A percentile compares a stretch with the other conserved stretches of the same genome.
Evolutionary conservation across 2,797 vertebrate genomes (phyloP).

Genomic region (Tangara arthus): DNA sequence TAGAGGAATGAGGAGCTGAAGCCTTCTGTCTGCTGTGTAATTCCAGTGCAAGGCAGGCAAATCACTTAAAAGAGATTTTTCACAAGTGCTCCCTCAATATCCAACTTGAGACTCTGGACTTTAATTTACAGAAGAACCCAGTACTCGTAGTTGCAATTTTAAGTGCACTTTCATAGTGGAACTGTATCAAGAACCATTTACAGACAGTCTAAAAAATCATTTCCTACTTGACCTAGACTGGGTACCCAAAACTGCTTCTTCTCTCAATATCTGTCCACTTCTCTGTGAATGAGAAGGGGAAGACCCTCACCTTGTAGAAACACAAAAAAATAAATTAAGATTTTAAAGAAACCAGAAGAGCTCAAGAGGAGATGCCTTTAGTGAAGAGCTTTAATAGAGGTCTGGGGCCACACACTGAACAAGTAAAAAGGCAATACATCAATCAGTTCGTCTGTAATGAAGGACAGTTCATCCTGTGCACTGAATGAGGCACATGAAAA

Average conservation of each 20-base stretch:
- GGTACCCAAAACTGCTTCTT: slow-evolving; percentile 27
- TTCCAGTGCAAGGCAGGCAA: background rate
- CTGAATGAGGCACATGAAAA: background rate
- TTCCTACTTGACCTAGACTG: slow-evolving; percentile 44
- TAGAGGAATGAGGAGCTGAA: background rate
- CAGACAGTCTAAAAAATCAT: slow-evolving; percentile 12
- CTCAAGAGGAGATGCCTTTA: slow-evolving; percentile 25
- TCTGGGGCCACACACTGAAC: background rate
- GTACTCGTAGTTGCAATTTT: slow-evolving; percentile 17
- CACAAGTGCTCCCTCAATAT: slow-evolving; percentile 27
- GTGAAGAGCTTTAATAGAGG: slow-evolving; percentile 31
- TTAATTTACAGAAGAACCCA: slow-evolving; percentile 34
- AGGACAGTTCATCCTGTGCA: background rate
- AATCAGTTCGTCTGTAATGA: background rate
- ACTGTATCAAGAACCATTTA: slow-evolving; percentile 24
- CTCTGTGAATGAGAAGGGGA: slow-evolving; percentile 31
- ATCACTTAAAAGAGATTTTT: slow-evolving; percentile 32
- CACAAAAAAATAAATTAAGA: slow-evolving; percentile 56
- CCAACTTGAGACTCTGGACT: slow-evolving; percentile 12
- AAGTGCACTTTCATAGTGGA: slow-evolving; percentile 30
- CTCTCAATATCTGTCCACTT: slow-evolving; percentile 11
- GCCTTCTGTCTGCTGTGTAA: background rate
- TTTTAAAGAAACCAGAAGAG: background rate
- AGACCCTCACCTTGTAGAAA: slow-evolving; percentile 40
- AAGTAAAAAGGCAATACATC: background rate